Evolutionary conservation across 2,113 vertebrate genomes (phyloP), one percentile per base, ranked within the genome.

Genomic region (Pseudopipra pipra): DNA sequence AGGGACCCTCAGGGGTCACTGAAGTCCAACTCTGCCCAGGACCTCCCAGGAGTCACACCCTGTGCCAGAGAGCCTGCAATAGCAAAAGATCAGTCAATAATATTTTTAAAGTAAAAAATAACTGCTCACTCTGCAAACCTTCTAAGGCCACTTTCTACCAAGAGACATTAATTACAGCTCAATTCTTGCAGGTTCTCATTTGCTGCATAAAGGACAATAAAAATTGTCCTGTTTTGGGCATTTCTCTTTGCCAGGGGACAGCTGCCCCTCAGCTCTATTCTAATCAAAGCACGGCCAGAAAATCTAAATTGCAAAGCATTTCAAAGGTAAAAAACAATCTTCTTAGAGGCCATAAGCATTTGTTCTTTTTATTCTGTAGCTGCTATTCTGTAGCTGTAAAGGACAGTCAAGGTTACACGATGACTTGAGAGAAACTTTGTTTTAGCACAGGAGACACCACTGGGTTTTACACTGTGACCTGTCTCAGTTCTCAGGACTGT

Each of bases 401-500:
- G 20, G 27, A 20, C 1, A 39, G 19, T 10, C 5, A 41, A 72
- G 76, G 47, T 68, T 39, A n/a, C 10, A 35, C 1, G 0, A 9
- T 5, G 37, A 55, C 52, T 52, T 93, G 55, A 52, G 25, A 78
- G 47, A 61, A 79, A 25, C 23, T 65, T 71, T 75, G 6, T 8
- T 82, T 56, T 56, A 67, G 27, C 3, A 1, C 44, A 43, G 61
- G 17, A 35, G 41, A 43, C 20, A 39, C 18, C 5, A 0, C 5
- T 27, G 33, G 1, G 2, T 19, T 75, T 85, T 58, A 9, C 43
- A 6, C 0, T 11, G 23, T 11, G 14, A 47, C 35, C 33, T 22
- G 3, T 39, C 67, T 55, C 8, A 5, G 18, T 24, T 65, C 6
- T 11, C 33, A 4, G 8, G 39, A 3, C 24, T 0, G 0, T 23